A percentile compares a stretch with the other conserved stretches of the same genome.
Evolutionary conservation across 1,140 invertebrate genomes (phyloP).

Genomic region (Euwallacea fornicatus): DNA sequence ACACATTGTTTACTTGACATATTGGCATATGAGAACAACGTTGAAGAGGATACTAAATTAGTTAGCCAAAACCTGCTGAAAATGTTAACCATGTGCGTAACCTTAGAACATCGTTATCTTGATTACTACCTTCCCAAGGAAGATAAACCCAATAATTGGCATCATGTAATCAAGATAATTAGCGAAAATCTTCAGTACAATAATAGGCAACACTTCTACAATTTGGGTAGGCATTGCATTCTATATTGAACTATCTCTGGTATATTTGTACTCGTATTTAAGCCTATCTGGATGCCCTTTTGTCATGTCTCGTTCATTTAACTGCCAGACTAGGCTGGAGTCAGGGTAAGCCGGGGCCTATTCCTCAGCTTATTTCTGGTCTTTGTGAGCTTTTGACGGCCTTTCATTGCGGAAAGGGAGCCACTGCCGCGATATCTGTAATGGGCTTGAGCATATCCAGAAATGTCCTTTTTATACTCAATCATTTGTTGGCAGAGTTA

Average conservation of each 20-base stretch:
- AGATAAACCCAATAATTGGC: slow-evolving; percentile 41
- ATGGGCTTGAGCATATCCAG: slow-evolving; percentile 62
- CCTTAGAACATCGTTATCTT: slow-evolving; percentile 46
- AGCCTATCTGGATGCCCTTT: slow-evolving; percentile 58
- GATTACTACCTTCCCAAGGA: slow-evolving; percentile 36
- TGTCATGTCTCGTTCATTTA: slow-evolving; percentile 57
- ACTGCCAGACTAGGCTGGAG: slow-evolving; percentile 57
- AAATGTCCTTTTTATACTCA: slow-evolving; percentile 58
- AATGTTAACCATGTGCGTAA: slow-evolving; percentile 46
- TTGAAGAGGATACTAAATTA: slow-evolving; percentile 41
- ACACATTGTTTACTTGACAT: slow-evolving; percentile 42
- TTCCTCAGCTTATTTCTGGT: slow-evolving; percentile 41
- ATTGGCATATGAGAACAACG: slow-evolving; percentile 34
- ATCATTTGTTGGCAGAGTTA: slow-evolving; percentile 59
- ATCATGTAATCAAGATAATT: slow-evolving; percentile 47
- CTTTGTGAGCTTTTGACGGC: slow-evolving; percentile 58
- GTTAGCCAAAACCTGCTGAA: slow-evolving; percentile 47
- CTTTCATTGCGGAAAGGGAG: slow-evolving; percentile 56
- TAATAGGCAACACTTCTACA: slow-evolving; percentile 58
- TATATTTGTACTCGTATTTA: slow-evolving; percentile 37
- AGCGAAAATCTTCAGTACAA: slow-evolving; percentile 50
- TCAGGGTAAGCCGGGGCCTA: slow-evolving; percentile 47
- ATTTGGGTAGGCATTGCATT: slow-evolving; percentile 53
- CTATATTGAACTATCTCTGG: neutral
- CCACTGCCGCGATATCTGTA: slow-evolving; percentile 55